These are phyloP conservation scores for Ornithoptera priamus DNA, from an alignment of 2,888 invertebrate species.

Conservation along the genomic window DNA sequence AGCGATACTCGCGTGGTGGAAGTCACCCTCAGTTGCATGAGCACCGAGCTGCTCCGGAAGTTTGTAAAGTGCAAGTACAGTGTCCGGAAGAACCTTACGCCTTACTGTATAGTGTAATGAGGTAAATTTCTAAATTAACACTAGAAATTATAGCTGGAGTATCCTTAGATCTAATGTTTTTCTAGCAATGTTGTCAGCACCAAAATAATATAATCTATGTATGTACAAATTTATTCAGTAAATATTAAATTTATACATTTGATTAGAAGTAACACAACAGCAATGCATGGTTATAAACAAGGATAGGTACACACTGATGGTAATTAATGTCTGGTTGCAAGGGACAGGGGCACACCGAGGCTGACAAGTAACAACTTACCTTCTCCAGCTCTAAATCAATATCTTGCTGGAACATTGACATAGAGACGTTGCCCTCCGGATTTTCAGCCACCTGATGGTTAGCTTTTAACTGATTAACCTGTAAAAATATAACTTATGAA, in stretches of 20 bases:
- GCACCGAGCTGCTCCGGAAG: too few species aligned
- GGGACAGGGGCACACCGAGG: neutral
- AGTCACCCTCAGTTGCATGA: too few species aligned
- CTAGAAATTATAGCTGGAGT: too few species aligned
- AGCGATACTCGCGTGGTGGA: too few species aligned
- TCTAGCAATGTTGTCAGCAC: too few species aligned
- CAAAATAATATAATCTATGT: too few species aligned
- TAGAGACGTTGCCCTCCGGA: constrained; percentile 65
- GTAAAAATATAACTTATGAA: constrained; percentile 20
- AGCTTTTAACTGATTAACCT: constrained; percentile 77
- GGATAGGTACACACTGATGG: constrained; percentile 1
- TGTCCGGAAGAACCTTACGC: constrained; percentile 12
- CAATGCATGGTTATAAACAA: neutral
- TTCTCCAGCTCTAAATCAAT: constrained; percentile 75
- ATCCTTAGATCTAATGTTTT: too few species aligned
- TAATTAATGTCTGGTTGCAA: neutral
- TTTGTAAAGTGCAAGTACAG: constrained; percentile 7
- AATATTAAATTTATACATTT: neutral
- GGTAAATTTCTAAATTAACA: too few species aligned
- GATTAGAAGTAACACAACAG: too few species aligned
- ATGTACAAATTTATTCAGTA: too few species aligned
- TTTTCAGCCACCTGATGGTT: constrained; percentile 72
- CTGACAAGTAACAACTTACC: constrained; percentile 49
- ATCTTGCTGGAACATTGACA: constrained; percentile 78
- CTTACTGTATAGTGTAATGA: neutral